phyloP scores from a whole-genome alignment of 2,797 vertebrate species.

The Sebastes minor region DNA sequence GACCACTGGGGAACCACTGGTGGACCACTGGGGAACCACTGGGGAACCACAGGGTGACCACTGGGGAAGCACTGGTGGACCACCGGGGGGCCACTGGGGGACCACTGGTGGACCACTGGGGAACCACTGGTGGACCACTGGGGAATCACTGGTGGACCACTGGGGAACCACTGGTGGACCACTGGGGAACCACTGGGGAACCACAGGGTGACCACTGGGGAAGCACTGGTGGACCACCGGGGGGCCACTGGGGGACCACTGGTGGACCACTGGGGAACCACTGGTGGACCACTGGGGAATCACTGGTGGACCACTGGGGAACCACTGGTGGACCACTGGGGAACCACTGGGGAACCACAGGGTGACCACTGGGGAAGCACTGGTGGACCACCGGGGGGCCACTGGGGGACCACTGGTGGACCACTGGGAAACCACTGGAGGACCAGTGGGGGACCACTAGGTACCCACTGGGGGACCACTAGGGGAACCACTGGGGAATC shows the following conservation, averaged over 20 bases:
- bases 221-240: accelerated
- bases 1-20: accelerated
- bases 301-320: accelerated
- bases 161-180: accelerated
- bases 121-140: accelerated
- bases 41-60: too few relatives aligned
- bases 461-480: too few relatives aligned
- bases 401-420: too few relatives aligned
- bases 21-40: too few relatives aligned
- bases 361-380: too few relatives aligned
- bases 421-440: too few relatives aligned
- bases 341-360: too few relatives aligned
- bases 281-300: accelerated
- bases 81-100: accelerated
- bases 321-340: accelerated
- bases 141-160: too few relatives aligned
- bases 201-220: accelerated
- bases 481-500: too few relatives aligned
- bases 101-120: too few relatives aligned
- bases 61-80: too few relatives aligned
- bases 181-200: accelerated
- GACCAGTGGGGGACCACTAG: too few relatives aligned
- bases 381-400: accelerated
- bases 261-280: accelerated
- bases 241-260: accelerated